Percentiles rank a stretch among this genome's conserved stretches.
These are phyloP conservation scores for Bufotes viridis DNA, from an alignment of 2,797 vertebrate species.

Conservation along the genomic window DNA sequence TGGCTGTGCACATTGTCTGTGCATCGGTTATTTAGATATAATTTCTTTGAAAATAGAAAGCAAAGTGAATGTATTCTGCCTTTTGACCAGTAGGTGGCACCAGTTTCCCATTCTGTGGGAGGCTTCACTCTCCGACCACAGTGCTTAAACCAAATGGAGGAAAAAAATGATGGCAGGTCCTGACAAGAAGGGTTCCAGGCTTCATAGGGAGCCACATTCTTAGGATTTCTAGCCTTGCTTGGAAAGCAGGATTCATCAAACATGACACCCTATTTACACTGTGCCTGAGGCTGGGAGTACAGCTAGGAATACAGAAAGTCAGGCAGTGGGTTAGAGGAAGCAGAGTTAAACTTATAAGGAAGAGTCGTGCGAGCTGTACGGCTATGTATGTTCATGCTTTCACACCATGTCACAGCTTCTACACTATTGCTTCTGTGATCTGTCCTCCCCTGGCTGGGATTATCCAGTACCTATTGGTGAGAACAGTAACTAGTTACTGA, in stretches of 20 bases:
- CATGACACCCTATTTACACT: constrained; percentile 45
- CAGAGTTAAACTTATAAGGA: constrained; percentile 37
- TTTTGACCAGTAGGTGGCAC: constrained; percentile 29
- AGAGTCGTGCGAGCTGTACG: not conserved
- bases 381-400: not conserved
- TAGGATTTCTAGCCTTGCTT: constrained; percentile 50
- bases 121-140: not conserved
- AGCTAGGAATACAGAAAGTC: not conserved
- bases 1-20: too few relatives aligned
- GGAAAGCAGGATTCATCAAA: constrained; percentile 46
- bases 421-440: not conserved
- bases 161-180: constrained; percentile 19
- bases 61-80: not conserved
- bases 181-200: constrained; percentile 51
- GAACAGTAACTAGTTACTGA: not conserved
- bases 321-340: not conserved
- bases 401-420: not conserved
- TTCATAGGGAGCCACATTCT: constrained; percentile 45
- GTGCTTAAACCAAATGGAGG: not conserved
- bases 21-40: too few relatives aligned
- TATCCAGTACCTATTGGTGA: not conserved
- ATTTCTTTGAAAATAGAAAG: not conserved
- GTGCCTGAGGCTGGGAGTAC: constrained; percentile 14
- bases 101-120: not conserved
- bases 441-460: not conserved